Evolutionary conservation across 35 echinoderm and acorn worm genomes (phyloP).

Genomic region (Acanthaster planci): DNA sequence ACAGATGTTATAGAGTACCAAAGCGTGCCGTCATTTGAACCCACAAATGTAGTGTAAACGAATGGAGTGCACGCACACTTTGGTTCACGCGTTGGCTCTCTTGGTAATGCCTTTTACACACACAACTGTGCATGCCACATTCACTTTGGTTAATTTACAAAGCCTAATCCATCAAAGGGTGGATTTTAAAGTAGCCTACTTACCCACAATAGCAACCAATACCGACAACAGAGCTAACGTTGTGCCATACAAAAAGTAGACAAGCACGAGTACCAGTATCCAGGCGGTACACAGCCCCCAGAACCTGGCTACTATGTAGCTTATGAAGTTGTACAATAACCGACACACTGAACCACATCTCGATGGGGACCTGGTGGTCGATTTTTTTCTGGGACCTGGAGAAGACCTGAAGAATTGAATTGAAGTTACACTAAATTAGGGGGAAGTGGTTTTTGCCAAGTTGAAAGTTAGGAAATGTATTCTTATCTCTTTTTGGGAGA

Average conservation of each 20-base stretch:
- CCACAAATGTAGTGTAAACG: background rate
- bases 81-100: no score
- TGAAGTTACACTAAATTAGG: no score
- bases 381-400: background rate
- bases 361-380: background rate
- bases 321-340: background rate
- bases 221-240: slow-evolving; percentile 26
- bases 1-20: background rate
- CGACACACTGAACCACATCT: background rate
- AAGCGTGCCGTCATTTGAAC: background rate
- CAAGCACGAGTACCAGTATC: slow-evolving; percentile 37
- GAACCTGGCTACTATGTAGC: slow-evolving; percentile 5
- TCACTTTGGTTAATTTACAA: background rate
- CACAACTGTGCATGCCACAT: background rate
- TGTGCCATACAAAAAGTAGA: slow-evolving; percentile 40
- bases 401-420: background rate
- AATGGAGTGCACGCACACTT: no score
- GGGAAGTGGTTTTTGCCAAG: no score
- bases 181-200: background rate
- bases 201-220: slow-evolving; percentile 26
- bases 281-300: slow-evolving; percentile 38
- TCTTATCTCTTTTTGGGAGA: no score
- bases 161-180: no score
- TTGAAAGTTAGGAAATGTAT: no score
- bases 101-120: no score